Evolutionary conservation across 2,113 vertebrate genomes (phyloP), one percentile per base, ranked within the genome.

Genomic region (Syngnathus floridae): DNA sequence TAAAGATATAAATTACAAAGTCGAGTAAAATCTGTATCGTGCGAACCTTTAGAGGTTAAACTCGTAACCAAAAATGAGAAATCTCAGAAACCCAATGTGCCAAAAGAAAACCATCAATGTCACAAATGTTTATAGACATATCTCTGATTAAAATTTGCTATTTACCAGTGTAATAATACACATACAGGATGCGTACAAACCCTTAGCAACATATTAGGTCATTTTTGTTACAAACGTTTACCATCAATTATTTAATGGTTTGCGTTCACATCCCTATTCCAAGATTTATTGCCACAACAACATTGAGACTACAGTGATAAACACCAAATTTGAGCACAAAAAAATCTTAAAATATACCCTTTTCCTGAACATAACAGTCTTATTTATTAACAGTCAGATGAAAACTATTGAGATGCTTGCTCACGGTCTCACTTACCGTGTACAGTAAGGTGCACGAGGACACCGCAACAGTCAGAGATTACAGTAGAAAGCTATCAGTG

Each of bases 381-480:
- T 73, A 70, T 74, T 75, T 69, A 72, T 80, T 85, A 90, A 88
- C 87, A 88, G 86, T 89, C 84, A 78, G 74, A 71, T 74, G 63
- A 82, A 77, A 74, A 79, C 77, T 71, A 80, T 62, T 74, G 54
- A 77, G 77, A 72, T 59, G 73, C 64, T 70, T 62, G 73, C 64
- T 74, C 71, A 79, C 67, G 79, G 61, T 66, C 84, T 82, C 69
- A 31, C 67, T 71, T 21, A 77, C 67, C 64, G 3, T 36, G 37
- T 76, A 3, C 65, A 64, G 46, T 66, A 73, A 79, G 76, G 76
- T 77, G 79, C 67, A 63, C 48, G 17, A 45, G 31, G 63, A 81
- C 65, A 70, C 78, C 80, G 55, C 89, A 91, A 92, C 90, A 91
- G 91, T 92, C 89, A 57, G 79, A 65, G 64, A 82, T 83, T 54